Base-by-base conservation (phyloP, 2,888 invertebrate genomes). In the Silvanus unidentatus region DNA sequence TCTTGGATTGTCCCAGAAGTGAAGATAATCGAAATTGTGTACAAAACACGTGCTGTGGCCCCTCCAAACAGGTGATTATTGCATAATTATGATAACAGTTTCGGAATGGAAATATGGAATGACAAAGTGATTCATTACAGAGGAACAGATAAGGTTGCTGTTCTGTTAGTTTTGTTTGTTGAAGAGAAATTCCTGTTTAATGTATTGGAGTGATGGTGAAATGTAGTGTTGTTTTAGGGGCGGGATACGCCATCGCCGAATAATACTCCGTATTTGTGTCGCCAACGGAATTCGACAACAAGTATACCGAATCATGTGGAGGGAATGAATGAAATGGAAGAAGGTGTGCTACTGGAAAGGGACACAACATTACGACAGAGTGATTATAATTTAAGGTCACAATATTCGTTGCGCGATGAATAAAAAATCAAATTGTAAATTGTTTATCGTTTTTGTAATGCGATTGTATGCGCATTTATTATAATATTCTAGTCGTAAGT, bases 11-110 rank as follows among this genome's bases (percentile, higher is more conserved):
- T 66, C 92, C 93, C 32, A 86, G 88, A 64, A 87, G 88, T 47
- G 63, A 55, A 14, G 60, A 62, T 32, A 58, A 57, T 38, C 63
- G 62, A 59, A 80, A 87, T 22, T 93, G 93, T 68, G 85, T 86
- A 58, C 84, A 87, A 63, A 89, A 89, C 30, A 93, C 92, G 2
- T 93, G 93, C 68, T 93, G 93, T 67, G 88, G 88, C 27, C 86
- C 86, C 43, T 84, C 86, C 47, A 86, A 85, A 72, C 84, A 84
- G 78, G 86, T 85, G 71, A 71, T 45, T 49, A 8, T 32, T 32
- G 4, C n/a, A n/a, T 8, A 5, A 22, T 22, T 22, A 5, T 22
- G 22, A 22, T 22, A 22, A 22, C 3, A 22, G 3, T n/a, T n/a
- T n/a, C n/a, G n/a, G n/a, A n/a, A n/a, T n/a, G n/a, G n/a, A n/a